Evolutionary conservation across 2,888 invertebrate genomes (phyloP).

Genomic region (Monochamus alternatus): DNA sequence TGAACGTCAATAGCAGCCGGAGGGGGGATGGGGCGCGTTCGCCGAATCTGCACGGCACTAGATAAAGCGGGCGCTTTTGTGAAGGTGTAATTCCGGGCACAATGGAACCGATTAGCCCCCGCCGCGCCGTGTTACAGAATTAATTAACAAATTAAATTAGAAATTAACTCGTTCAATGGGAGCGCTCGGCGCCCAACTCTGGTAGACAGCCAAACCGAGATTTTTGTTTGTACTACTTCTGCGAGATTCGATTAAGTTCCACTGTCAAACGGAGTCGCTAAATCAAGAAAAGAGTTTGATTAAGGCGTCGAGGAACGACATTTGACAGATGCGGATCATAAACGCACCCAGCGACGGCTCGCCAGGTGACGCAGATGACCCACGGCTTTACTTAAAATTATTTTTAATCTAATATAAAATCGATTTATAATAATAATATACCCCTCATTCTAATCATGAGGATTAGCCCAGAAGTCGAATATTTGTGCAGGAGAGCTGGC

Average conservation of each 20-base stretch:
- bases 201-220: conserved; percentile 38
- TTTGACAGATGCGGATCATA: background rate
- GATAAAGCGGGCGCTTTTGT: conserved; percentile 55
- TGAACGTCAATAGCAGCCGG: conserved; percentile 65
- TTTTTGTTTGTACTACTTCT: conserved; percentile 48
- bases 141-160: conserved; percentile 74
- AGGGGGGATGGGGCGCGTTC: conserved; percentile 52
- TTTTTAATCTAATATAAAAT: too few species aligned
- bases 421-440: too few species aligned
- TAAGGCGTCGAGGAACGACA: background rate
- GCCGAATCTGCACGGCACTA: conserved; percentile 26
- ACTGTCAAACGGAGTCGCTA: conserved; percentile 8
- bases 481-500: too few species aligned
- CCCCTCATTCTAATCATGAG: too few species aligned
- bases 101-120: conserved; percentile 71
- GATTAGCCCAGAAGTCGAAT: too few species aligned
- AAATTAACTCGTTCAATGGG: conserved; percentile 72
- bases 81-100: conserved; percentile 69
- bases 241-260: conserved; percentile 16
- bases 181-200: conserved; percentile 46
- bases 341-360: background rate
- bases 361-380: too few species aligned
- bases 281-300: conserved; percentile 6
- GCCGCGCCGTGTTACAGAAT: conserved; percentile 69
- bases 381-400: too few species aligned